Conservation (phyloP, 2,888 invertebrate genomes). For the Drosophila histrio region DNA sequence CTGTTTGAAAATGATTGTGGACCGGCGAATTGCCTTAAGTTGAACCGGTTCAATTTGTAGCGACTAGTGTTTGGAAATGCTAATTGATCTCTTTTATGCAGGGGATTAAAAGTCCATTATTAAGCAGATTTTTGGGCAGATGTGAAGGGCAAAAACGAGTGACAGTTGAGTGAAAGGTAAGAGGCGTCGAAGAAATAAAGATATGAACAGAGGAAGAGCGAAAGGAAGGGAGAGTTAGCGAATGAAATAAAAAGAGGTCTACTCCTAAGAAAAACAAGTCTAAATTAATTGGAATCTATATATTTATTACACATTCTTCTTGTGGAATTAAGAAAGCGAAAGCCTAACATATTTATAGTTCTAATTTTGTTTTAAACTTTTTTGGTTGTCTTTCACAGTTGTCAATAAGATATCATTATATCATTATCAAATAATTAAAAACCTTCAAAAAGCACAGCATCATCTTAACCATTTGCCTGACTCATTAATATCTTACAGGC, state of each 20-base stretch:
- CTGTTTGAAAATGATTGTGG: conserved; percentile 37
- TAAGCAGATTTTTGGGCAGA: neutral
- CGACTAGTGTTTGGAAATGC: neutral
- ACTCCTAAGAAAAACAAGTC: no score
- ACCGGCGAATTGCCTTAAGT: neutral
- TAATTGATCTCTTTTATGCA: conserved; percentile 5
- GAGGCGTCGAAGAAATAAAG: neutral
- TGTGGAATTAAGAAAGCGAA: no score
- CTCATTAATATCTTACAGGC: conserved; percentile 44
- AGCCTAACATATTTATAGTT: no score
- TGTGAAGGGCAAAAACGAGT: conserved; percentile 3
- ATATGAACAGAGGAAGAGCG: neutral
- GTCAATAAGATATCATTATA: neutral
- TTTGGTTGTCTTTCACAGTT: neutral
- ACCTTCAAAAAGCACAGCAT: neutral
- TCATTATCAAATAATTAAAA: neutral
- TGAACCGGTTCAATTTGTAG: conserved; percentile 11
- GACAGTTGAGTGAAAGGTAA: neutral
- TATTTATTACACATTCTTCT: no score
- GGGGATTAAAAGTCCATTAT: neutral
- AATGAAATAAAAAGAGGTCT: neutral
- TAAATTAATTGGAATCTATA: no score
- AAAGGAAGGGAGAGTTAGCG: neutral
- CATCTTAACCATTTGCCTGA: conserved; percentile 23
- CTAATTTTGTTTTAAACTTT: no score